Percentiles rank a stretch among this genome's conserved stretches.
phyloP scores from a whole-genome alignment of 1,140 invertebrate genomes.

The Caenorhabditis latens region DNA sequence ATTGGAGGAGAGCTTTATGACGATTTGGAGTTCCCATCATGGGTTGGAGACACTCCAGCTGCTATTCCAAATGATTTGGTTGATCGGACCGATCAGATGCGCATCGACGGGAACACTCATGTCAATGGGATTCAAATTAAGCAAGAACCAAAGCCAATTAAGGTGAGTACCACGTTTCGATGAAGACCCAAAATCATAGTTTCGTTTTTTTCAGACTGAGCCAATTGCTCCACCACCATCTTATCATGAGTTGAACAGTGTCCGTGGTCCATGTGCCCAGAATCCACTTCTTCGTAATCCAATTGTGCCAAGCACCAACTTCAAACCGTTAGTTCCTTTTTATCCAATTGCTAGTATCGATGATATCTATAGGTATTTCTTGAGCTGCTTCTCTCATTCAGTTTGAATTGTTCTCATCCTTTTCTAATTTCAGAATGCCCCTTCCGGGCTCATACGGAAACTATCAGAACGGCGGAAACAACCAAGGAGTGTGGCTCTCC shows the following conservation, averaged over 20 bases:
- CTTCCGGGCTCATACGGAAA: constrained; percentile 11
- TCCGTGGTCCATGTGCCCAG: constrained; percentile 69
- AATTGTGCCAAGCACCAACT: constrained; percentile 55
- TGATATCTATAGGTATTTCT: neutral
- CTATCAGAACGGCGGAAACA: constrained; percentile 14
- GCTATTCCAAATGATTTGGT: constrained; percentile 69
- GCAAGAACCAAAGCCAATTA: constrained; percentile 59
- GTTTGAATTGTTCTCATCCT: neutral
- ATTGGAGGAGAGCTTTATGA: constrained; percentile 69
- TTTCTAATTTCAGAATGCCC: constrained; percentile 27
- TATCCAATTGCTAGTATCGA: constrained; percentile 33
- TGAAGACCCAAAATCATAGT: neutral
- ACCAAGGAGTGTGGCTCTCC: neutral
- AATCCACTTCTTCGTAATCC: constrained; percentile 71
- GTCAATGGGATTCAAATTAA: constrained; percentile 40
- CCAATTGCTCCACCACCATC: constrained; percentile 68
- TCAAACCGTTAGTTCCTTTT: constrained; percentile 44
- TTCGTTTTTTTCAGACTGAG: constrained; percentile 66
- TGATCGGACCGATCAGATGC: constrained; percentile 72
- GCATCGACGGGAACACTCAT: constrained; percentile 45
- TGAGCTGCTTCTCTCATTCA: neutral
- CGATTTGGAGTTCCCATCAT: constrained; percentile 75
- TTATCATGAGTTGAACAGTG: constrained; percentile 73
- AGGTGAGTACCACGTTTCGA: neutral
- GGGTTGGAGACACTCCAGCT: constrained; percentile 64